Evolutionary conservation across 2,888 invertebrate genomes (phyloP).

Genomic region (Atrina japonica): DNA sequence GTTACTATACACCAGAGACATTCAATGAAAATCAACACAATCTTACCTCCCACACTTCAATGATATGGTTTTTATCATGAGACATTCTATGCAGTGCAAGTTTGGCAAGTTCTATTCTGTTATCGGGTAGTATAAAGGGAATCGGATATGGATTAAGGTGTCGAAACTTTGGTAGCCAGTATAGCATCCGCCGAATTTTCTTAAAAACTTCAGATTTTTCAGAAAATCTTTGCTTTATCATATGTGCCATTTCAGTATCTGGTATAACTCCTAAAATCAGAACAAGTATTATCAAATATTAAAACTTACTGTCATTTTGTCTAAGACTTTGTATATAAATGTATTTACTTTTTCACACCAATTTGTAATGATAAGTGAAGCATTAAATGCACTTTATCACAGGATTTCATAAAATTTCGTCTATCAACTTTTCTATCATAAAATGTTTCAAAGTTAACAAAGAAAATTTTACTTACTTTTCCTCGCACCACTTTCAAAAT

Average conservation of each 20-base stretch:
- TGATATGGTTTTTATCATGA: slow-evolving; percentile 88
- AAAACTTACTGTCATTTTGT: too few species aligned
- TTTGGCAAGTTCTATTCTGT: slow-evolving; percentile 89
- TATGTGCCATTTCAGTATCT: slow-evolving; percentile 92
- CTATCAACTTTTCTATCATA: too few species aligned
- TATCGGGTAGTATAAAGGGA: slow-evolving; percentile 86
- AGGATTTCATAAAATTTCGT: too few species aligned
- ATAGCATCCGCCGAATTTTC: slow-evolving; percentile 83
- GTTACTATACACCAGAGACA: too few species aligned
- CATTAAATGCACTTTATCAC: too few species aligned
- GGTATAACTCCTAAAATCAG: slow-evolving; percentile 89
- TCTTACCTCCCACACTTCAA: slow-evolving; percentile 80
- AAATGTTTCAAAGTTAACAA: too few species aligned
- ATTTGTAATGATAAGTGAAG: too few species aligned
- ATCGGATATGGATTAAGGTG: slow-evolving; percentile 81
- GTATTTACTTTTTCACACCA: too few species aligned
- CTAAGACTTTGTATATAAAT: too few species aligned
- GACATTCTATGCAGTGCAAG: slow-evolving; percentile 92
- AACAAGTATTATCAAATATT: background rate
- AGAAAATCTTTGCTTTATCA: slow-evolving; percentile 93
- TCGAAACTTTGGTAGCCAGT: slow-evolving; percentile 93
- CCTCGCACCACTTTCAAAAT: too few species aligned
- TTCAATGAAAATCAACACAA: background rate
- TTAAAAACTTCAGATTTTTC: slow-evolving; percentile 84
- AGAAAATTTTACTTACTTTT: too few species aligned